phyloP scores from a whole-genome alignment of 30 jellyfish, hydroid and myxozoan genomes.

The Cassiopea xamachana region DNA sequence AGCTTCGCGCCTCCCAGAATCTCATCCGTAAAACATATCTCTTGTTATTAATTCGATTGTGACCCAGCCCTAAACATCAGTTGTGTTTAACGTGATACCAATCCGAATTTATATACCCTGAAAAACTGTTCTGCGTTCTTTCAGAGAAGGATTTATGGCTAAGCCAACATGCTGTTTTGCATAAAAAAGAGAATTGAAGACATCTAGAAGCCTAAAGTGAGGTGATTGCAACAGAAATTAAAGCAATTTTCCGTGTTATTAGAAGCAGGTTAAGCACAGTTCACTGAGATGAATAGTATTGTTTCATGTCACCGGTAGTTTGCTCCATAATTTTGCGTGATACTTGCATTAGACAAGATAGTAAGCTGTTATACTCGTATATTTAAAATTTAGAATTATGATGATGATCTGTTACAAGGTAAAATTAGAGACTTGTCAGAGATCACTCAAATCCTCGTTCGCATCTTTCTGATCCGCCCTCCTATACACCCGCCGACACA shows the following conservation, averaged over 20 bases:
- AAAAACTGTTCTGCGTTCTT: background rate
- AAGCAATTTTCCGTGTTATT: background rate
- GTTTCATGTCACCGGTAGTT: background rate
- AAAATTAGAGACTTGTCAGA: no score
- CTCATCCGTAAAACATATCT: background rate
- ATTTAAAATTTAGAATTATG: no score
- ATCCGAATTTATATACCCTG: conserved; percentile 3
- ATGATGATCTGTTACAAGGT: no score
- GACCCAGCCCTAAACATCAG: conserved; percentile 9
- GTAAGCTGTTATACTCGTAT: no score
- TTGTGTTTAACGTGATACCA: background rate
- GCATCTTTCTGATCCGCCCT: no score
- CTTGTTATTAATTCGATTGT: background rate
- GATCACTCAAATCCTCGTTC: no score
- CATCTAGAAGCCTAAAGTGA: background rate
- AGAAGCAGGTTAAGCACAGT: background rate
- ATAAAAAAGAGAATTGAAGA: background rate
- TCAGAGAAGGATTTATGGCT: background rate
- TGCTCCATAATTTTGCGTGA: no score
- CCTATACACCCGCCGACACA: no score
- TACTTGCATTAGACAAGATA: no score
- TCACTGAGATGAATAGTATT: background rate
- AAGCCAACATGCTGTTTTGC: conserved; percentile 11
- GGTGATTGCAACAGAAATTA: background rate
- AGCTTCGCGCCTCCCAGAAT: conserved; percentile 5